A percentile compares a stretch with the other conserved stretches of the same genome.
phyloP scores from a whole-genome alignment of 2,113 vertebrate genomes.

The Amia ocellicauda region DNA sequence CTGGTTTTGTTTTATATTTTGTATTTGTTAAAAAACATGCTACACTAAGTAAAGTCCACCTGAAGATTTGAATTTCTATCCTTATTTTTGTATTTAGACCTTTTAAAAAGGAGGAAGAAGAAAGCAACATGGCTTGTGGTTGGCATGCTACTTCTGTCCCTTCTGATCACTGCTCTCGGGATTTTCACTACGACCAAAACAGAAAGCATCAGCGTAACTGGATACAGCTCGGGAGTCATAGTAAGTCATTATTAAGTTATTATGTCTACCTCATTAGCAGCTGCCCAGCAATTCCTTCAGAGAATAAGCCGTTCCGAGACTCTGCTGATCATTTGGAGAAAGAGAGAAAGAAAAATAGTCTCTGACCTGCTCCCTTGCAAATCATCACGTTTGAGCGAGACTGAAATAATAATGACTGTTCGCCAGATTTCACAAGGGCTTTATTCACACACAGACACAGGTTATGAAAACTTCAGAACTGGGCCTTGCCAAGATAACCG shows the following conservation, averaged over 20 bases:
- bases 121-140: slow-evolving; percentile 49
- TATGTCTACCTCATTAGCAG: neutral
- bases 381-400: too few relatives aligned
- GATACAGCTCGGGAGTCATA: slow-evolving; percentile 57
- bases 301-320: too few relatives aligned
- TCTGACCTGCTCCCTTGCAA: too few relatives aligned
- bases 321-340: too few relatives aligned
- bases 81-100: slow-evolving; percentile 27
- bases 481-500: too few relatives aligned
- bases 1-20: neutral
- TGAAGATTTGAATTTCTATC: too few relatives aligned
- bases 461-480: too few relatives aligned
- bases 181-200: slow-evolving; percentile 52
- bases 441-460: too few relatives aligned
- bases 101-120: slow-evolving; percentile 33
- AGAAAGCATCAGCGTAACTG: slow-evolving; percentile 55
- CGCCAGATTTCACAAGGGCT: too few relatives aligned
- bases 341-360: too few relatives aligned
- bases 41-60: too few relatives aligned
- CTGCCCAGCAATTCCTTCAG: neutral
- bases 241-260: slow-evolving; percentile 45
- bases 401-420: too few relatives aligned
- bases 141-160: slow-evolving; percentile 54
- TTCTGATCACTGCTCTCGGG: slow-evolving; percentile 53
- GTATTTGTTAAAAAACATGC: neutral